Evolutionary conservation across 2,888 invertebrate genomes (phyloP), one percentile per base, ranked within the genome.

Genomic region (Synergus japonicus): DNA sequence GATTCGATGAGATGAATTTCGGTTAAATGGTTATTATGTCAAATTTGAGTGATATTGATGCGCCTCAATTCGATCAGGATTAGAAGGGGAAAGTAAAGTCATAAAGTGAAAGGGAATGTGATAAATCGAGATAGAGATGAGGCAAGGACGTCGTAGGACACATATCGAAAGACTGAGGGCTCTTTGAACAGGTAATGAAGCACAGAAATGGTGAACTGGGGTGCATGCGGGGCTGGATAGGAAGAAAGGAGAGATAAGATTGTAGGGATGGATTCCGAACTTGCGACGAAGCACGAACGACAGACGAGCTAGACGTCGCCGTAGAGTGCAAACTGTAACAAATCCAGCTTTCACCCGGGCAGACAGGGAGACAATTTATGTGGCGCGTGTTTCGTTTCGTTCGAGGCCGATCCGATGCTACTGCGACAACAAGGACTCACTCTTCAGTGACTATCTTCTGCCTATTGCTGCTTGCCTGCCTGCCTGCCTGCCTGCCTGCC

Each of bases 281-380:
- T 80, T 81, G 82, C 83, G 76, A 80, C 77, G 79, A 76, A 76
- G 76, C 79, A 54, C 54, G 67, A 76, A 64, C 69, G 82, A 82
- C 64, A 83, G 80, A 77, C 65, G 82, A 86, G 85, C 90, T 90
- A 89, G 90, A 90, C 88, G 88, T 89, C 87, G 88, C 83, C 86
- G 86, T 81, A 86, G 89, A 90, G 91, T 91, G 91, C 90, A 91
- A 92, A 92, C 91, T 91, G 90, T 91, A 91, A 92, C 91, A 92
- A 92, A 92, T 92, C 91, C 91, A 92, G 91, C 92, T 92, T 92
- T 91, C 91, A 91, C 90, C 89, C 89, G 87, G 87, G 87, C 87
- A 89, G 91, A 91, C 91, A 91, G 89, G 87, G 88, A 88, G 91
- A 92, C 90, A 91, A 91, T 92, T 92, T 92, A 92, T 92, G 91